Base-by-base conservation (phyloP, 2,888 invertebrate genomes). In the Nomada fucata region DNA sequence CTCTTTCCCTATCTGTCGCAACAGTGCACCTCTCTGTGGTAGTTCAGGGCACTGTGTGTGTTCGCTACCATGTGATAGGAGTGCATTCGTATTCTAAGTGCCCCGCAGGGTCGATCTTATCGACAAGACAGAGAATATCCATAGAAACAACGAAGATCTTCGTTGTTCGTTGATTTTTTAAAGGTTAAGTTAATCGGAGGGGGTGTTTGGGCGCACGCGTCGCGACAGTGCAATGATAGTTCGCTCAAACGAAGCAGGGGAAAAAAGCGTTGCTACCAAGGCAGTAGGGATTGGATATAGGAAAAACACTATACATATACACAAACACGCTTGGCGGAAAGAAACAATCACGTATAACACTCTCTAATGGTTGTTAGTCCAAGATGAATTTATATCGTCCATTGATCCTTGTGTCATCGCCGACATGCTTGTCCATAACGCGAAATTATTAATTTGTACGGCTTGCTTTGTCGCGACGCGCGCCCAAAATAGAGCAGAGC, bases 401-500 rank as follows among this genome's bases (percentile, higher is more conserved):
- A 10, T 67, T 23, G 50, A 11, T 26, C 29, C 26, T 23, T 55
- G 42, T 52, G 20, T 26, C 23, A 23, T 57, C 76, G 18, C 26
- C 47, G 36, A 10, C 50, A 10, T 57, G 29, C 47, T 50, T 83
- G 55, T 29, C 83, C 73, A 79, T 83, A 71, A 68, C 67, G 79
- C 60, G 52, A 42, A 36, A 60, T 42, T 26, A 10, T 23, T 10
- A 18, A 53, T 55, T 65, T 11, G 53, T 53, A 20, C 36, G 36
- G 36, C 36, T 36, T 44, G 36, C 15, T 69, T 61, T 65, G 84
- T 75, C 79, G 84, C 83, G 84, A 83, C 84, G 84, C 84, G 79
- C 76, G 76, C 82, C 80, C 79, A 76, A 75, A 79, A 69, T 83
- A 64, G 83, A 82, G 79, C 83, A 69, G 59, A 64, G 42, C 59